A percentile compares a stretch with the other conserved stretches of the same genome.
phyloP scores from a whole-genome alignment of 1,140 invertebrate genomes.

The Drosophila varians region DNA sequence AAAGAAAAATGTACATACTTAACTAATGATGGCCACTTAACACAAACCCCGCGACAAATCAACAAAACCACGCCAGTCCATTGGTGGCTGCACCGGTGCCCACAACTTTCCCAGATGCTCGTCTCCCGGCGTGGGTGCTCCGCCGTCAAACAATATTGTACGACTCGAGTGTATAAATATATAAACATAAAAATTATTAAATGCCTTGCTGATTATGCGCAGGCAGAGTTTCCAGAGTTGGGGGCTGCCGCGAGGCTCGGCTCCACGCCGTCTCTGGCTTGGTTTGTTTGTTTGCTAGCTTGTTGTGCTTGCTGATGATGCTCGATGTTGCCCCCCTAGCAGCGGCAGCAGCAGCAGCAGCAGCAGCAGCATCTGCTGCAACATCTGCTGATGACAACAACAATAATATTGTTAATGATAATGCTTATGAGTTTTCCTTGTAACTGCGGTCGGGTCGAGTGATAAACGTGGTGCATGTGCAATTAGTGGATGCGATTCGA shows the following conservation, averaged over 20 bases:
- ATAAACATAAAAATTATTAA: constrained; percentile 81
- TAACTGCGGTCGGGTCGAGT: constrained; percentile 55
- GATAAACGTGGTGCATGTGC: constrained; percentile 72
- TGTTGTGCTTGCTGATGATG: constrained; percentile 71
- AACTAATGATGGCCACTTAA: constrained; percentile 81
- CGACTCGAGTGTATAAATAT: constrained; percentile 57
- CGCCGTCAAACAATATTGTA: constrained; percentile 43
- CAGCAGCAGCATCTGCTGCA: constrained; percentile 11
- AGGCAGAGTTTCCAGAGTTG: constrained; percentile 40
- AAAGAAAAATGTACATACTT: constrained; percentile 82
- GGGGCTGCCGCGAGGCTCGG: constrained; percentile 10
- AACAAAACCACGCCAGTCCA: constrained; percentile 40
- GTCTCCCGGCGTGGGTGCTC: constrained; percentile 61
- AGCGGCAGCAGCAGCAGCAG: constrained; percentile 32
- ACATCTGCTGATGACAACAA: constrained; percentile 65
- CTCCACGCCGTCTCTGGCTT: background rate
- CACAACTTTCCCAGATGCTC: constrained; percentile 73
- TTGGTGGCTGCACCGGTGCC: constrained; percentile 3
- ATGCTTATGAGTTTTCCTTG: constrained; percentile 80
- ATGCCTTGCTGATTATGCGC: constrained; percentile 79
- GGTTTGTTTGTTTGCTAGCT: constrained; percentile 22
- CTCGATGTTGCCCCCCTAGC: constrained; percentile 29
- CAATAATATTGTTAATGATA: constrained; percentile 82
- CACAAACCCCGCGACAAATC: constrained; percentile 78
- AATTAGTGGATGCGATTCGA: constrained; percentile 73